Evolutionary conservation across 2,888 invertebrate species (phyloP).

Genomic region (Ophioninae sp.): DNA sequence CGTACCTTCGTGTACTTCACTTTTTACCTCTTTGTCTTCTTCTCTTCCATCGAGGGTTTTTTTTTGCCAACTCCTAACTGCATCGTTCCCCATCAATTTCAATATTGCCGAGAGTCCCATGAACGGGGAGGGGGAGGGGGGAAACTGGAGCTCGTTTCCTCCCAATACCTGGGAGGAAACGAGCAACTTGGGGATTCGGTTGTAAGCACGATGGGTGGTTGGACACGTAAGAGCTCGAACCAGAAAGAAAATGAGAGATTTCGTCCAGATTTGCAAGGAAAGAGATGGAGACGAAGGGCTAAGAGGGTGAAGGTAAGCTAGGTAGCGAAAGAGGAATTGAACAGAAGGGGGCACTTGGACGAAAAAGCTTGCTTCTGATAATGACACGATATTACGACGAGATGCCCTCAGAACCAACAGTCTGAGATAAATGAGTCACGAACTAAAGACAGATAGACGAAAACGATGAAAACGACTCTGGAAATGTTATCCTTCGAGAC

Average conservation of each 20-base stretch:
- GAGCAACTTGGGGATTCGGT: slow-evolving; percentile 11
- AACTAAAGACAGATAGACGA: slow-evolving; percentile 15
- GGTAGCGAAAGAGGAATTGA: slow-evolving; percentile 39
- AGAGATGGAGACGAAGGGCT: slow-evolving; percentile 37
- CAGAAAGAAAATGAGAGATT: slow-evolving; percentile 52
- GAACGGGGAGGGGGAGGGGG: slow-evolving; percentile 43
- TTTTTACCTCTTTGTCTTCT: slow-evolving; percentile 17
- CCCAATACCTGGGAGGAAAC: slow-evolving; percentile 37
- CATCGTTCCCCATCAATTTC: slow-evolving; percentile 66
- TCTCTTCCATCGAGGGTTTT: slow-evolving; percentile 18
- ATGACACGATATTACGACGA: slow-evolving; percentile 66
- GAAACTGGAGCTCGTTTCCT: slow-evolving; percentile 41
- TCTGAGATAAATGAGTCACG: slow-evolving; percentile 35
- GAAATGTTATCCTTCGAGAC: slow-evolving; percentile 26
- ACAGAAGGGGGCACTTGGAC: slow-evolving; percentile 40
- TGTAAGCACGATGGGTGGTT: slow-evolving; percentile 25
- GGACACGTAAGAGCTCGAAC: slow-evolving; percentile 30
- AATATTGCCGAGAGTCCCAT: slow-evolving; percentile 62
- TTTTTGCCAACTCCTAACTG: slow-evolving; percentile 60
- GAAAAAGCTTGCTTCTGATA: slow-evolving; percentile 61
- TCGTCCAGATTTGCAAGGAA: slow-evolving; percentile 44
- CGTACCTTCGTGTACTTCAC: slow-evolving; percentile 18
- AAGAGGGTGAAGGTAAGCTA: neutral
- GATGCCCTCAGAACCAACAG: slow-evolving; percentile 35
- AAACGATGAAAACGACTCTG: slow-evolving; percentile 29